Evolutionary conservation across 2,797 vertebrate species (phyloP), one percentile per base, ranked within the genome.

Genomic region (Coranthus polyacanthus): DNA sequence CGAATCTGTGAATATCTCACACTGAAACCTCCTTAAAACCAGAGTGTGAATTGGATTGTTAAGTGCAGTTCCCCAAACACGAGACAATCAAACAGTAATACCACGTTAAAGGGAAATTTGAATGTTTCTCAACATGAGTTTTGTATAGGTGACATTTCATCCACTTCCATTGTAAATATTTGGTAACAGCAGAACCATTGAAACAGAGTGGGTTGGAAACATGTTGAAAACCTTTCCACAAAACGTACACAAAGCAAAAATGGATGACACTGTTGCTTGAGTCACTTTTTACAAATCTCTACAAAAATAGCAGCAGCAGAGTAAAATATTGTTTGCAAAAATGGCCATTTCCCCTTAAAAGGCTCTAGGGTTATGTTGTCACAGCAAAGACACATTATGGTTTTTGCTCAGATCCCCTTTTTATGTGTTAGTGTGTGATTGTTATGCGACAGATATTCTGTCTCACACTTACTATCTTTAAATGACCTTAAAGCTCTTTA

Each of bases 351-450:
- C 20, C 15, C 32, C 22, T 53, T 60, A n/a, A 10, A 16, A 47
- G 6, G 17, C 3, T 49, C 46, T 42, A 38, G 6, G 15, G 6
- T 47, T 2, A 22, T 43, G n/a, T 24, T 1, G 12, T 62, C 37
- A 24, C 9, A 9, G 5, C 4, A 1, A n/a, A n/a, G 5, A 20
- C 13, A 24, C 15, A 3, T 15, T 11, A 6, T 36, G 8, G 6
- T 16, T 38, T 58, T 37, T 38, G 22, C 22, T 41, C 45, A 61
- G 12, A 61, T 65, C 45, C 45, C n/a, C 3, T 45, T 57, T 63
- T 26, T 9, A 12, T 50, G 2, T 21, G 12, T 43, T 43, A 16
- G 12, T 36, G 10, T 47, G 24, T 42, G 41, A 22, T 8, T 34
- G 9, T 29, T 15, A 12, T 1, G 6, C 41, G 26, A 13, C 4